Evolutionary conservation across 2,113 vertebrate genomes (phyloP).

Genomic region (Pedetes capensis): DNA sequence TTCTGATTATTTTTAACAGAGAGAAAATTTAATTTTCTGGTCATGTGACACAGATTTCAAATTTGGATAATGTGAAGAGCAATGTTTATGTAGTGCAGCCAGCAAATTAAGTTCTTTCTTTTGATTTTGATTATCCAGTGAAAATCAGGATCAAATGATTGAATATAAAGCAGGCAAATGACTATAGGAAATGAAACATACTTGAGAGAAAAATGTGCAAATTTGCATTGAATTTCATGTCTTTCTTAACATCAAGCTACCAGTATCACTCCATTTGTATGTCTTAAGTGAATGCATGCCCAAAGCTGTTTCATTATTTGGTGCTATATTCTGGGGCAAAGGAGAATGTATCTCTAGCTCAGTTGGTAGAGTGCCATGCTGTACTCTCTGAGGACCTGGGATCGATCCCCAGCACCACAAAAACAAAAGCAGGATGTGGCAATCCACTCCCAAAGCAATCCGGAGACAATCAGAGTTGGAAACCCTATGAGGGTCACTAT

Average conservation of each 20-base stretch:
- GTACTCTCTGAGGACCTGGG: too few species aligned
- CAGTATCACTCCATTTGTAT: neutral
- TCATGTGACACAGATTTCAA: slow-evolving; percentile 45
- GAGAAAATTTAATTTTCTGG: slow-evolving; percentile 62
- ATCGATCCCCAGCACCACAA: too few species aligned
- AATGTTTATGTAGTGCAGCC: neutral
- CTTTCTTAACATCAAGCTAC: neutral
- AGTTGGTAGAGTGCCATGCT: too few species aligned
- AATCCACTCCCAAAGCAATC: too few species aligned
- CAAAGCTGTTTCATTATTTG: neutral
- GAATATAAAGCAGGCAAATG: slow-evolving; percentile 42
- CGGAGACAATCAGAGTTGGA: too few species aligned
- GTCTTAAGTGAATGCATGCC: too few species aligned
- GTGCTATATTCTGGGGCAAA: neutral
- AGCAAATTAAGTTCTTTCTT: slow-evolving; percentile 63
- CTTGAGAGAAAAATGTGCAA: neutral
- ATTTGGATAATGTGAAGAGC: slow-evolving; percentile 38
- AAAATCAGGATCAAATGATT: slow-evolving; percentile 36
- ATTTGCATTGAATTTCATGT: neutral
- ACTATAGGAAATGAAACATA: slow-evolving; percentile 35
- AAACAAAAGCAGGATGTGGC: too few species aligned
- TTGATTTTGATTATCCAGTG: slow-evolving; percentile 59
- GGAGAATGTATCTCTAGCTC: neutral
- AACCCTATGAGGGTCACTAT: too few species aligned
- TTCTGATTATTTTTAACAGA: slow-evolving; percentile 67